Evolutionary conservation across 2,113 vertebrate species (phyloP).

Genomic region (Gallinago undulata): DNA sequence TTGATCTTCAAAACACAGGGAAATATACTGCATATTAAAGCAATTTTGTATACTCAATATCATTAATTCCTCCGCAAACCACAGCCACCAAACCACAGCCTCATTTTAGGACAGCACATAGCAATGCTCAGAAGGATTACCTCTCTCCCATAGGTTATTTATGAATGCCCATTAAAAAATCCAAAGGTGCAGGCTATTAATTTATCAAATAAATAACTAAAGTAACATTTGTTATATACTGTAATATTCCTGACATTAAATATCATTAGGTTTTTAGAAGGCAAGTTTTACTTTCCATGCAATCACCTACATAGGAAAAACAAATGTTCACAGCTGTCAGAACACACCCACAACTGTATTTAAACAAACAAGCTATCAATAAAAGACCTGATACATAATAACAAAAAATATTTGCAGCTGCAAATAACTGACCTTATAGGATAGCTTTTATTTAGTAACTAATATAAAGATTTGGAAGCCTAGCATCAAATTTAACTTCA

Average conservation of each 20-base stretch:
- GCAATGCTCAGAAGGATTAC: neutral
- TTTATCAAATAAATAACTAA: conserved; percentile 46
- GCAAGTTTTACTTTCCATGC: conserved; percentile 23
- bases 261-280: conserved; percentile 18
- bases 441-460: conserved; percentile 51
- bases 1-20: conserved; percentile 26
- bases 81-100: neutral
- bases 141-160: neutral
- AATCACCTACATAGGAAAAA: conserved; percentile 35
- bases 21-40: neutral
- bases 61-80: neutral
- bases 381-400: conserved; percentile 21
- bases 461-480: neutral
- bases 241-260: neutral
- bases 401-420: conserved; percentile 37
- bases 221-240: conserved; percentile 26
- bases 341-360: neutral
- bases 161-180: neutral
- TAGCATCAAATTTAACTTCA: conserved; percentile 45
- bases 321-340: neutral
- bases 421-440: neutral
- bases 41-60: neutral
- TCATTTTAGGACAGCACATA: neutral
- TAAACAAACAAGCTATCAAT: conserved; percentile 11
- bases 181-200: neutral